phyloP scores from a whole-genome alignment of 2,797 vertebrate genomes.

The Rallus crepitans region DNA sequence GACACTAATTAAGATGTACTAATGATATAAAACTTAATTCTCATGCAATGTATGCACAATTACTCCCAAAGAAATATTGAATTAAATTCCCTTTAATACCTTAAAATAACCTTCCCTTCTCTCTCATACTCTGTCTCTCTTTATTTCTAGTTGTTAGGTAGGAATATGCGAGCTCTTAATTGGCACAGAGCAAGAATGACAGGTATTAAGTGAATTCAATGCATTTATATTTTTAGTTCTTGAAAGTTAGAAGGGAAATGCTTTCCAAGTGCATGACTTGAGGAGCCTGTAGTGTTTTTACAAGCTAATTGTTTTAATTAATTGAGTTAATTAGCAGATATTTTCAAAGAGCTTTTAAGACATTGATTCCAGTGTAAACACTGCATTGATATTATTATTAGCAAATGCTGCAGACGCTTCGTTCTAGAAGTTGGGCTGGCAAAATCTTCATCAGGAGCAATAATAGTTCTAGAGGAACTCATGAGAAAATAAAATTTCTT shows the following conservation, averaged over 20 bases:
- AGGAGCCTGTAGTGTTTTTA: background rate
- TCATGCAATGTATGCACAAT: slow-evolving; percentile 72
- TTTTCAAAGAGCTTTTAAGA: slow-evolving; percentile 41
- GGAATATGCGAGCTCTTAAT: slow-evolving; percentile 57
- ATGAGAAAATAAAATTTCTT: background rate
- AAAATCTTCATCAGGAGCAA: background rate
- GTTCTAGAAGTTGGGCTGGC: background rate
- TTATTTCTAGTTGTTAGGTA: slow-evolving; percentile 33
- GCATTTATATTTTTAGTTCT: slow-evolving; percentile 10
- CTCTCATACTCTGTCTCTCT: background rate
- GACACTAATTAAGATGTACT: slow-evolving; percentile 71
- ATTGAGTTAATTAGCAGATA: slow-evolving; percentile 42
- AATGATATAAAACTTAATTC: slow-evolving; percentile 68
- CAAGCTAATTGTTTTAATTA: slow-evolving; percentile 50
- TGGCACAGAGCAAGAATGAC: slow-evolving; percentile 41
- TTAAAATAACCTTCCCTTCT: slow-evolving; percentile 61
- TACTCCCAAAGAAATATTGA: slow-evolving; percentile 77
- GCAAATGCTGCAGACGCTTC: background rate
- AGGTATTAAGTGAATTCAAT: slow-evolving; percentile 48
- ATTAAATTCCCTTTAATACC: slow-evolving; percentile 71
- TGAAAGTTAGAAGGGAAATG: slow-evolving; percentile 6
- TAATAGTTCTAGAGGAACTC: background rate
- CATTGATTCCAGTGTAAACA: background rate
- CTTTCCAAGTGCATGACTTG: background rate
- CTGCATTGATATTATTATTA: background rate